phyloP scores from a whole-genome alignment of 2,797 vertebrate species.

The Centropyge bicolor region DNA sequence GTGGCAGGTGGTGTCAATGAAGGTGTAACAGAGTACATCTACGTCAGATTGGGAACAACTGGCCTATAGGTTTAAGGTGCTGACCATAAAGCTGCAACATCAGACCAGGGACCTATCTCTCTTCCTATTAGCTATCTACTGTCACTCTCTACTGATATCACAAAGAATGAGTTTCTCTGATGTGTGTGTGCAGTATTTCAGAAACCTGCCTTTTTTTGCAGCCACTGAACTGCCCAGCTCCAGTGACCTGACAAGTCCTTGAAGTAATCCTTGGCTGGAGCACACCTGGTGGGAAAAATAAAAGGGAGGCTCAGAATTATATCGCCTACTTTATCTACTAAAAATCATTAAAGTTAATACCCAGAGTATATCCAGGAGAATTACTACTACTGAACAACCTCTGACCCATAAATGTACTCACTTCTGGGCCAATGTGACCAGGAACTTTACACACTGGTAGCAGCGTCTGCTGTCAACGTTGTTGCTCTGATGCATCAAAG shows the following conservation, averaged over 20 bases:
- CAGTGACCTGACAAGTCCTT: slow-evolving; percentile 98
- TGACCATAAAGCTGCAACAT: background rate
- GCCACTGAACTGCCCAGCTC: slow-evolving; percentile 99
- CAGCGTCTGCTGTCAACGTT: slow-evolving; percentile 98
- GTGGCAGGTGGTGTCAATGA: background rate
- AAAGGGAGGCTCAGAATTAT: background rate
- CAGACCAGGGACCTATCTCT: background rate
- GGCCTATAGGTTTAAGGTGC: background rate
- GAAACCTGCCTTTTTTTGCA: slow-evolving; percentile 93
- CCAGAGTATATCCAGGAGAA: background rate
- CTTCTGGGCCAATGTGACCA: slow-evolving; percentile 98
- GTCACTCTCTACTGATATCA: background rate
- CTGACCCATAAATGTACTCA: slow-evolving; percentile 82
- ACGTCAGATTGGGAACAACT: background rate
- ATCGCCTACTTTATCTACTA: background rate
- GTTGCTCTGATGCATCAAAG: slow-evolving; percentile 99
- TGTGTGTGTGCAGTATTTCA: background rate
- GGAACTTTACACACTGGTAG: slow-evolving; percentile 99
- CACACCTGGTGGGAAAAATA: slow-evolving; percentile 84
- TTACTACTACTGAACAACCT: background rate
- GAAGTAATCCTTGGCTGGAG: slow-evolving; percentile 98
- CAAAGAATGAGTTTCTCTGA: background rate
- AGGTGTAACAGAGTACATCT: background rate
- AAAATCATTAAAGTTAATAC: background rate
- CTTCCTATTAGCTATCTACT: background rate